Base-by-base conservation (phyloP, 2,888 invertebrate species). In the Phyto melanocephala region DNA sequence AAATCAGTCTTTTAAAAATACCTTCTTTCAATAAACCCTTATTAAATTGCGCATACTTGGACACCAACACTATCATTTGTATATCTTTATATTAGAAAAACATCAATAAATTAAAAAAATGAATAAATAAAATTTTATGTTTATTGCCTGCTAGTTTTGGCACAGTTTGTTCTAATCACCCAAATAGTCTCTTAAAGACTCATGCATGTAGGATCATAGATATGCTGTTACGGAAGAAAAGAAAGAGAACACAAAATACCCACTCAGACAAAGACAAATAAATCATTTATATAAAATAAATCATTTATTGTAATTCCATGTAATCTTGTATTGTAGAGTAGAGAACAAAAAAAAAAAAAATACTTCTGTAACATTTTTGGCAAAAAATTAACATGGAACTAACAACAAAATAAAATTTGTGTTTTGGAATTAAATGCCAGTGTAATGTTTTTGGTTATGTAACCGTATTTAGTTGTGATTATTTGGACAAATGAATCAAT, bases 261-360 rank as follows among this genome's bases (percentile, higher is more conserved):
- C 52, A 76, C 65, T 65, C 20, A 71, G 40, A 76, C 74, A 75
- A 68, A 75, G 56, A n/a, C 63, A 76, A 76, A 80, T 80, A 80
- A 80, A 80, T 80, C 76, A 80, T 75, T 80, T 70, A 37, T 15
- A 56, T 58, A 68, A 75, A 80, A 80, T 60, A 70, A 65, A 76
- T 76, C 65, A 65, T 65, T 76, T 71, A 60, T 76, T 54, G 65
- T 75, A 50, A 75, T 75, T 58, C 52, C 68, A 47, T 65, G 81
- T 80, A 80, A 83, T 84, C 83, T 86, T 86, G 87, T 87, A 87
- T n/a, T 20, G 17, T 24, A 42, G 11, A 54, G 35, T 52, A 47
- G 15, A 47, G 33, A 24, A 40, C 50, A 37, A 58, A 20, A n/a
- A 42, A 35, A 60, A 42, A 10, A 68, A n/a, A n/a, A n/a, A n/a